Percentiles rank a stretch among this genome's conserved stretches.
phyloP scores from a whole-genome alignment of 2,797 vertebrate genomes.

The Epinephelus malabaricus region DNA sequence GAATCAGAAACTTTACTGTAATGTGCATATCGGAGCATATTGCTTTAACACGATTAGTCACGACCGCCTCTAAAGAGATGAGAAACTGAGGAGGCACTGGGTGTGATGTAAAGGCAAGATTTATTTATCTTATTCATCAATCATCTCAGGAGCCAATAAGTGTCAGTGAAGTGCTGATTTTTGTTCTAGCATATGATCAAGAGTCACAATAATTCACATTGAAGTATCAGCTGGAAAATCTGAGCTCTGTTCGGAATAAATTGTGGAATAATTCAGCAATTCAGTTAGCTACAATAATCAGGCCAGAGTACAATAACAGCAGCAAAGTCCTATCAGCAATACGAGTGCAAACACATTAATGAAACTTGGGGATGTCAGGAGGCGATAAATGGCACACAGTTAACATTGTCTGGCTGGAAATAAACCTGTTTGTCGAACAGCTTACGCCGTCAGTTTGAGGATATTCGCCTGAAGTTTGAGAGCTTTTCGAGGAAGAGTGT shows the following conservation, averaged over 20 bases:
- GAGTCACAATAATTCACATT: conserved; percentile 23
- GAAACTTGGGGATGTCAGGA: conserved; percentile 40
- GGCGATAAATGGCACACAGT: conserved; percentile 39
- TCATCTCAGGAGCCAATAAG: conserved; percentile 36
- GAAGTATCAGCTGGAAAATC: conserved; percentile 26
- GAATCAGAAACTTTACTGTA: conserved; percentile 54
- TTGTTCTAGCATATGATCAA: conserved; percentile 18
- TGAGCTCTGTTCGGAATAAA: conserved; percentile 27
- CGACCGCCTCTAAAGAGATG: conserved; percentile 34
- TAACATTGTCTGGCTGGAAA: conserved; percentile 30
- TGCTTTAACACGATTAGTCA: conserved; percentile 39
- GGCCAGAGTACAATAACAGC: conserved; percentile 15
- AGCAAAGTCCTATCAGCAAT: conserved; percentile 18
- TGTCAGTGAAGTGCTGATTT: conserved; percentile 30
- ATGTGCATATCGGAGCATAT: conserved; percentile 36
- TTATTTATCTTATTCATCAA: conserved; percentile 38
- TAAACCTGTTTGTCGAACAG: conserved; percentile 47
- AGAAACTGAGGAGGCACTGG: conserved; percentile 37
- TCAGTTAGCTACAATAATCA: conserved; percentile 38
- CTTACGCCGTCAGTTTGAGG: conserved; percentile 27
- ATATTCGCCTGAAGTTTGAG: conserved; percentile 23
- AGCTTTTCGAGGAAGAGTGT: conserved; percentile 43
- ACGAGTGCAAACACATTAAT: conserved; percentile 44
- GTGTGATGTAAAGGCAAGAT: conserved; percentile 46
- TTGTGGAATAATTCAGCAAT: conserved; percentile 20